phyloP scores from a whole-genome alignment of 2,888 invertebrate genomes.

The Cheilosia soror region DNA sequence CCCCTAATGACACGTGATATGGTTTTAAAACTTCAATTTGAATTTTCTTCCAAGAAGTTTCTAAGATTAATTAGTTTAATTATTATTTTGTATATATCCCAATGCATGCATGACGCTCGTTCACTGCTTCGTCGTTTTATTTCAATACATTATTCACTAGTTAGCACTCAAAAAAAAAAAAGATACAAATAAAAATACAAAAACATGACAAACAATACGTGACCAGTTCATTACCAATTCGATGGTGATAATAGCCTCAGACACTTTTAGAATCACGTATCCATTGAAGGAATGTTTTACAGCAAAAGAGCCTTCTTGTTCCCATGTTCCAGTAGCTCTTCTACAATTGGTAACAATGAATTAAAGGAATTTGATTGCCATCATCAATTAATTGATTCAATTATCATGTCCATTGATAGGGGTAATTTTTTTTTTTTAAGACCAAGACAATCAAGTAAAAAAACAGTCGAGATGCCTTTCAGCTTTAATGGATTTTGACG shows the following conservation, averaged over 20 bases:
- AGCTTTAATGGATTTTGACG: neutral
- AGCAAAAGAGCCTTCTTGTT: neutral
- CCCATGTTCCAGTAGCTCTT: neutral
- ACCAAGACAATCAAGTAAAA: neutral
- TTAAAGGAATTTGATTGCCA: slow-evolving; percentile 38
- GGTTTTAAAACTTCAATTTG: neutral
- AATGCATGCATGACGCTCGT: neutral
- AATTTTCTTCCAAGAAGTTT: neutral
- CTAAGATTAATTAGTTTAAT: slow-evolving; percentile 13
- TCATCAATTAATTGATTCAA: no score
- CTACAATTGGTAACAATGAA: slow-evolving; percentile 3
- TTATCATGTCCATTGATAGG: slow-evolving; percentile 31
- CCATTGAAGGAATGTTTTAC: slow-evolving; percentile 20
- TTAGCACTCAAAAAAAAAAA: slow-evolving; percentile 16
- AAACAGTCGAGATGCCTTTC: neutral
- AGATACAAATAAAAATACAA: neutral
- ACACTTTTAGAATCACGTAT: slow-evolving; percentile 29
- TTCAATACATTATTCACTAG: slow-evolving; percentile 12
- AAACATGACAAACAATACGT: slow-evolving; percentile 32
- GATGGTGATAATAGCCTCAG: slow-evolving; percentile 15
- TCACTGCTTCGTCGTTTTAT: neutral
- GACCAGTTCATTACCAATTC: slow-evolving; percentile 48
- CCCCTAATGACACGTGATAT: neutral
- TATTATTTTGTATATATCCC: slow-evolving; percentile 20
- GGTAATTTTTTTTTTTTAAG: slow-evolving; percentile 2